Conservation (phyloP, 2,888 invertebrate genomes). For the Hermaeophaga mercurialis region DNA sequence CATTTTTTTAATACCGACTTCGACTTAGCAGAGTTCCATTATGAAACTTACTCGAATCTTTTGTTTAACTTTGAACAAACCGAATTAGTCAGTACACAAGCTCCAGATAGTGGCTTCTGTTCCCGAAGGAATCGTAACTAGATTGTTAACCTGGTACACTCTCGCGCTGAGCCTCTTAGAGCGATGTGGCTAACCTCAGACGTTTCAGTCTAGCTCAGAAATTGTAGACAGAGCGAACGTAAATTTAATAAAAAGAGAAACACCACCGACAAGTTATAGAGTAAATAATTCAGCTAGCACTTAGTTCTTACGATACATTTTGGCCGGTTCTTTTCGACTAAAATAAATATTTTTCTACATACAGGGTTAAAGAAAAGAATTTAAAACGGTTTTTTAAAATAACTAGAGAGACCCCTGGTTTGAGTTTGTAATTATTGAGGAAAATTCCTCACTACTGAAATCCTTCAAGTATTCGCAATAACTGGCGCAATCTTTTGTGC, state of each 20-base stretch:
- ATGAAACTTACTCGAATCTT: background rate
- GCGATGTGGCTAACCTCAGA: slow-evolving; percentile 2
- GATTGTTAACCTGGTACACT: slow-evolving; percentile 19
- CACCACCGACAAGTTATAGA: background rate
- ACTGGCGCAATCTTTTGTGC: background rate
- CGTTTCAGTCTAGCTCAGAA: slow-evolving; percentile 1
- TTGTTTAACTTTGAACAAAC: slow-evolving; percentile 18
- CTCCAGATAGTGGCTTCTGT: slow-evolving; percentile 3
- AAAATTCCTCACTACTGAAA: too few relatives aligned
- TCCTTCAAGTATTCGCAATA: too few relatives aligned
- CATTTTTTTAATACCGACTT: background rate
- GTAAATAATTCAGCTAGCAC: background rate
- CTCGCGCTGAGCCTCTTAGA: background rate
- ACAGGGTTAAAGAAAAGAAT: too few relatives aligned
- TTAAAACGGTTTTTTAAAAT: too few relatives aligned
- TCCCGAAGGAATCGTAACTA: slow-evolving; percentile 13
- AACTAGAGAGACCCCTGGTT: too few relatives aligned
- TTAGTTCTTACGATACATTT: too few relatives aligned
- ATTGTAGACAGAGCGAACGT: slow-evolving; percentile 4
- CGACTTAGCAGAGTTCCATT: background rate
- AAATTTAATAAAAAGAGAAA: slow-evolving; percentile 6
- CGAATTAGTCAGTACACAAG: slow-evolving; percentile 13
- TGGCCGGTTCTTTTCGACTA: too few relatives aligned
- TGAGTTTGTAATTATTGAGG: too few relatives aligned
- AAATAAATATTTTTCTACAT: too few relatives aligned